phyloP scores from a whole-genome alignment of 2,113 vertebrate genomes.

The Ammodytes dubius region DNA sequence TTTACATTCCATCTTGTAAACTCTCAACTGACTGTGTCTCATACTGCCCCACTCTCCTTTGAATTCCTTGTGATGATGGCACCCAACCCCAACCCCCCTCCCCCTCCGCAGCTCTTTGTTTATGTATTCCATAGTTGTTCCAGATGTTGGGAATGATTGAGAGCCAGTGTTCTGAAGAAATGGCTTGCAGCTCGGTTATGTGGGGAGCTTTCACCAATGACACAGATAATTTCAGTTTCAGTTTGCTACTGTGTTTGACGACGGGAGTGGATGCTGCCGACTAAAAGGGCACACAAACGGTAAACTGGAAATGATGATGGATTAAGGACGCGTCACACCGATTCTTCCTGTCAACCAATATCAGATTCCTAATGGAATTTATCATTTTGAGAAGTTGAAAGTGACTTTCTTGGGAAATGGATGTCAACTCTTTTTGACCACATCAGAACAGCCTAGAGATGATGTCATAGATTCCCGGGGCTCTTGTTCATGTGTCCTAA shows the following conservation, averaged over 20 bases:
- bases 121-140: slow-evolving; percentile 80
- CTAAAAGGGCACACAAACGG: slow-evolving; percentile 36
- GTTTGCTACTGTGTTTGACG: slow-evolving; percentile 73
- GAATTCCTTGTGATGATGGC: slow-evolving; percentile 66
- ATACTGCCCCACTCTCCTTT: slow-evolving; percentile 57
- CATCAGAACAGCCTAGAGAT: slow-evolving; percentile 46
- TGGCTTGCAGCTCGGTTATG: slow-evolving; percentile 70
- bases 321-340: slow-evolving; percentile 44
- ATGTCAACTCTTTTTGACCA: slow-evolving; percentile 53
- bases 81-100: slow-evolving; percentile 52
- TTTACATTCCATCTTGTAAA: slow-evolving; percentile 78
- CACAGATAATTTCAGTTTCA: slow-evolving; percentile 77
- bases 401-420: slow-evolving; percentile 24
- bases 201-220: slow-evolving; percentile 81
- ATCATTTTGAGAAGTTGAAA: slow-evolving; percentile 34
- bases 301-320: slow-evolving; percentile 56
- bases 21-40: slow-evolving; percentile 40
- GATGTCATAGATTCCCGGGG: slow-evolving; percentile 22
- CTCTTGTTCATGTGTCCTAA: slow-evolving; percentile 12
- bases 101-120: slow-evolving; percentile 62
- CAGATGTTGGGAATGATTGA: slow-evolving; percentile 84
- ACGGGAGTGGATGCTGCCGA: slow-evolving; percentile 35
- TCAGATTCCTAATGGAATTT: slow-evolving; percentile 38
- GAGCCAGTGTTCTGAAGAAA: slow-evolving; percentile 79
- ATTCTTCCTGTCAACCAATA: slow-evolving; percentile 52